These are phyloP conservation scores for Carassius gibelio DNA, from an alignment of 2,113 vertebrate genomes.

Conservation along the genomic window DNA sequence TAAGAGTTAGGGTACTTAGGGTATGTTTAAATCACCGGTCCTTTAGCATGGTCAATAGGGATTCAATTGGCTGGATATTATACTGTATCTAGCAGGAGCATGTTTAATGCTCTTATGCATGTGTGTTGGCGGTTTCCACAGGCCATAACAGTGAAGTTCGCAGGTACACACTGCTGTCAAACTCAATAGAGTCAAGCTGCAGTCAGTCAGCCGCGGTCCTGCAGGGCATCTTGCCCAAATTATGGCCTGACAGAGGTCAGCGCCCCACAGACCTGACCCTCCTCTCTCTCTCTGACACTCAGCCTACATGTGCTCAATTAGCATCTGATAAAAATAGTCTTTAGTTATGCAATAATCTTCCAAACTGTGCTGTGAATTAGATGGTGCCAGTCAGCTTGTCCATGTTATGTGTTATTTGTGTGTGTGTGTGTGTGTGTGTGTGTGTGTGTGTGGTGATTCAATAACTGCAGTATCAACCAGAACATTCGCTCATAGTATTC, in stretches of 20 bases:
- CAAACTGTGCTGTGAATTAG: constrained; percentile 50
- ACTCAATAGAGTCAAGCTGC: constrained; percentile 82
- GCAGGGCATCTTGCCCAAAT: constrained; percentile 85
- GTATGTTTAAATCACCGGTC: neutral
- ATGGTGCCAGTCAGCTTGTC: neutral
- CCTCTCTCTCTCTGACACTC: constrained; percentile 67
- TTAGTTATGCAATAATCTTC: constrained; percentile 48
- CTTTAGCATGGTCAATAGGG: neutral
- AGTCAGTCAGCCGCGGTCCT: constrained; percentile 76
- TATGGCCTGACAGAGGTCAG: constrained; percentile 85
- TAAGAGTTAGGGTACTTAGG: too few species aligned
- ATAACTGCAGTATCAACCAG: too few species aligned
- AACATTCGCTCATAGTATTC: too few species aligned
- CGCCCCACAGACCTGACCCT: constrained; percentile 79
- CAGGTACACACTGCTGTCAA: constrained; percentile 83
- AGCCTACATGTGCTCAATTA: constrained; percentile 56
- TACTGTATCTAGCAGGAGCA: constrained; percentile 38
- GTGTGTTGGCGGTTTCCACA: constrained; percentile 39
- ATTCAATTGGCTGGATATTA: neutral
- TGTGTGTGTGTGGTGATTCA: too few species aligned
- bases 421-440: too few species aligned
- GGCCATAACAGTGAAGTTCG: constrained; percentile 73
- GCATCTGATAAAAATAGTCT: constrained; percentile 54
- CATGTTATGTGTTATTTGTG: too few species aligned
- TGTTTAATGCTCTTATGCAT: constrained; percentile 39